A percentile compares a stretch with the other conserved stretches of the same genome.
phyloP scores from a whole-genome alignment of 2,797 vertebrate genomes.

The Pseudopleuronectes americanus region DNA sequence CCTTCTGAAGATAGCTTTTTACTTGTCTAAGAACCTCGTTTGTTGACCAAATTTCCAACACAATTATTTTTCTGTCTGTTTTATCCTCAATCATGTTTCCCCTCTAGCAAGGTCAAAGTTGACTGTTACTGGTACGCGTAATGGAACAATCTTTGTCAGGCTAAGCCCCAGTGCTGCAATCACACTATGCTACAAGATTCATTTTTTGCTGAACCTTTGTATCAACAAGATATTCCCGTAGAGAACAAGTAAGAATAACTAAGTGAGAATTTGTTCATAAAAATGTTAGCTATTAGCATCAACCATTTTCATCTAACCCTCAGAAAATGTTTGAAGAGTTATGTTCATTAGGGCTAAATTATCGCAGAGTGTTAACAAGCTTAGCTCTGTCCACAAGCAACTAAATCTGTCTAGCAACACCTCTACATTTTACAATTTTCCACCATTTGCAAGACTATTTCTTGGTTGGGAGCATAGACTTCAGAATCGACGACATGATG shows the following conservation, averaged over 20 bases:
- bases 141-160: slow-evolving; percentile 16
- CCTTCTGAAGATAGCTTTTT: too few relatives aligned
- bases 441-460: background rate
- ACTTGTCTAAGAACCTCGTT: too few relatives aligned
- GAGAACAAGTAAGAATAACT: too few relatives aligned
- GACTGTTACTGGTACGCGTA: slow-evolving; percentile 20
- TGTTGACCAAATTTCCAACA: too few relatives aligned
- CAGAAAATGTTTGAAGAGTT: background rate
- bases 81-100: slow-evolving; percentile 18
- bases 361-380: background rate
- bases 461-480: background rate
- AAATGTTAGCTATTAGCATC: background rate
- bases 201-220: slow-evolving; percentile 3
- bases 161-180: slow-evolving; percentile 8
- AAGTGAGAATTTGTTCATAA: background rate
- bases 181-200: background rate
- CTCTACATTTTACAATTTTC: background rate
- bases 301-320: background rate
- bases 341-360: background rate
- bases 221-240: slow-evolving; percentile 16
- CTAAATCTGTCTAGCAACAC: too few relatives aligned
- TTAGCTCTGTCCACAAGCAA: too few relatives aligned
- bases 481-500: too few relatives aligned
- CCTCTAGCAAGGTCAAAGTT: slow-evolving; percentile 37
- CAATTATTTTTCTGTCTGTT: background rate